Evolutionary conservation across 2,113 vertebrate species (phyloP).

Genomic region (Shinisaurus crocodilurus): DNA sequence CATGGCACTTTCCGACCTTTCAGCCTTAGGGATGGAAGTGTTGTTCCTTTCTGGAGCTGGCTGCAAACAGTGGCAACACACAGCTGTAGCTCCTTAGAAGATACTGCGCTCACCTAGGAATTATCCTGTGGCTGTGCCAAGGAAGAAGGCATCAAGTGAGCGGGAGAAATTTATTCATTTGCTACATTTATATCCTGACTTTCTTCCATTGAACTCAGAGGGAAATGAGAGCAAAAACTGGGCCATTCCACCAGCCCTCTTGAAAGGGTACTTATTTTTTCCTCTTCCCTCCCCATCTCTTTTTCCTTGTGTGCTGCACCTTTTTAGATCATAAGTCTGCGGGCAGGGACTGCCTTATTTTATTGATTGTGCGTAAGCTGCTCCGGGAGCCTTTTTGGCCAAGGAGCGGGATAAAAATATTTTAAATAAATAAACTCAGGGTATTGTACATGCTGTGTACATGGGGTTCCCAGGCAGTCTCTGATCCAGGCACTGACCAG

Average conservation of each 20-base stretch:
- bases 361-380: too few relatives aligned
- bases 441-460: too few relatives aligned
- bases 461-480: not conserved
- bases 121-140: not conserved
- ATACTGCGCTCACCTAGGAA: not conserved
- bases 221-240: not conserved
- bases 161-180: too few relatives aligned
- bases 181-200: not conserved
- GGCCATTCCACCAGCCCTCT: too few relatives aligned
- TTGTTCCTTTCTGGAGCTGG: not conserved
- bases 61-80: not conserved
- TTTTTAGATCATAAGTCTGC: too few relatives aligned
- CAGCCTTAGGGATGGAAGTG: not conserved
- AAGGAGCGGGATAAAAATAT: too few relatives aligned
- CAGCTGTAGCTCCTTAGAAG: not conserved
- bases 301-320: too few relatives aligned
- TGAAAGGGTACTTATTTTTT: too few relatives aligned
- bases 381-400: too few relatives aligned
- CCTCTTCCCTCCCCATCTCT: too few relatives aligned
- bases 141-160: not conserved
- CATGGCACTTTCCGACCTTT: constrained; percentile 24
- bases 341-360: too few relatives aligned
- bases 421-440: too few relatives aligned
- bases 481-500: not conserved
- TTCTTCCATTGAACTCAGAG: not conserved